A percentile compares a stretch with the other conserved stretches of the same genome.
Conservation (phyloP, 2,888 invertebrate species). For the Melieria omissa region DNA sequence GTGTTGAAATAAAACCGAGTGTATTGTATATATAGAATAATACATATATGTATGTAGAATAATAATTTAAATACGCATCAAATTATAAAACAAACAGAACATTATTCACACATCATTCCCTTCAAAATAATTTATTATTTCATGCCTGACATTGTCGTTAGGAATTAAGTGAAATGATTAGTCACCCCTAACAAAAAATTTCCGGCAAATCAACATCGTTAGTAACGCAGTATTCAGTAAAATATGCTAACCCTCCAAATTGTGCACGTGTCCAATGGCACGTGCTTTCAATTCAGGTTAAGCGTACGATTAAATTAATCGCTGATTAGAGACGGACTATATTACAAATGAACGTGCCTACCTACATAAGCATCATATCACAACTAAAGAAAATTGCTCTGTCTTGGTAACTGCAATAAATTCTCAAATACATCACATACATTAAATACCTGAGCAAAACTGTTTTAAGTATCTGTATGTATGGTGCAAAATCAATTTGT, state of each 20-base stretch:
- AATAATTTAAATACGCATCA: slow-evolving; percentile 31
- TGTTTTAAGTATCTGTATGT: too few relatives aligned
- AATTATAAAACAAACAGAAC: slow-evolving; percentile 53
- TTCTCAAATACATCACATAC: too few relatives aligned
- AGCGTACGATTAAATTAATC: slow-evolving; percentile 66
- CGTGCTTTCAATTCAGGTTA: slow-evolving; percentile 65
- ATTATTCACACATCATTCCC: slow-evolving; percentile 54
- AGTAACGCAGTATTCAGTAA: slow-evolving; percentile 46
- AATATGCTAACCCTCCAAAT: slow-evolving; percentile 51
- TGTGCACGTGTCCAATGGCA: slow-evolving; percentile 57
- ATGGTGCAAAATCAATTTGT: too few relatives aligned
- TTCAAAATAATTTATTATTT: slow-evolving; percentile 50
- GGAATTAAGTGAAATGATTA: slow-evolving; percentile 56
- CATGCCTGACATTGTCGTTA: slow-evolving; percentile 58
- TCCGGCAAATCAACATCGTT: slow-evolving; percentile 55
- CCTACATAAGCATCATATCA: too few relatives aligned
- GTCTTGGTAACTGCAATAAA: too few relatives aligned
- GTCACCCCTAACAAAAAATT: slow-evolving; percentile 49
- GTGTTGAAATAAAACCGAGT: background rate
- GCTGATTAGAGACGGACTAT: slow-evolving; percentile 64
- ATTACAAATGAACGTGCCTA: slow-evolving; percentile 44
- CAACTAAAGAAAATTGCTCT: too few relatives aligned
- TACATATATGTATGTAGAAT: background rate
- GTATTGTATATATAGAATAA: background rate
- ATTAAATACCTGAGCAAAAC: too few relatives aligned